Evolutionary conservation across 2,888 invertebrate species (phyloP).

Genomic region (Apocheima hispidaria): DNA sequence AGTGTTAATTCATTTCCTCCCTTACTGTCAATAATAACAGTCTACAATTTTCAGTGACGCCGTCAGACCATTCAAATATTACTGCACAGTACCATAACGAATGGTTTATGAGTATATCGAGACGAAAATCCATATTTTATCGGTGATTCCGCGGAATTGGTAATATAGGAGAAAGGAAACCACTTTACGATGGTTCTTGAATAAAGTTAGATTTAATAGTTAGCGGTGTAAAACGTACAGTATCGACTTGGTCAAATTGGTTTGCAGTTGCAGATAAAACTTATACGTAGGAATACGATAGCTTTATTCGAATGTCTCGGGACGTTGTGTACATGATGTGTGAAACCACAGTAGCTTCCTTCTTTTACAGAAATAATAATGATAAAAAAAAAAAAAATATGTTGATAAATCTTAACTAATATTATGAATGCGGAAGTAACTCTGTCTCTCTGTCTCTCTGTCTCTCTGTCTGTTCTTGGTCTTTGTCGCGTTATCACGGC

Average conservation of each 20-base stretch:
- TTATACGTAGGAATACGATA: background rate
- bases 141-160: conserved; percentile 65
- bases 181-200: conserved; percentile 59
- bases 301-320: conserved; percentile 3
- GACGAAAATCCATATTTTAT: conserved; percentile 74
- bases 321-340: background rate
- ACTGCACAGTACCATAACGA: conserved; percentile 55
- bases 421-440: too few species aligned
- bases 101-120: conserved; percentile 68
- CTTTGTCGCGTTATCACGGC: too few species aligned
- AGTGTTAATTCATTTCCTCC: too few species aligned
- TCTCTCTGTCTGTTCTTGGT: too few species aligned
- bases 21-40: too few species aligned
- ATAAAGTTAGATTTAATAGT: conserved; percentile 55
- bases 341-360: background rate
- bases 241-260: conserved; percentile 13
- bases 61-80: conserved; percentile 64
- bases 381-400: too few species aligned
- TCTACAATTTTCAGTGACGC: conserved; percentile 57
- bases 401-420: too few species aligned
- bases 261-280: conserved; percentile 1
- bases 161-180: conserved; percentile 56
- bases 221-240: conserved; percentile 41
- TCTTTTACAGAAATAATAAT: background rate
- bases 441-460: too few species aligned